Evolutionary conservation across 23 tunicate species (phyloP).

Genomic region (Phallusia fumigata): DNA sequence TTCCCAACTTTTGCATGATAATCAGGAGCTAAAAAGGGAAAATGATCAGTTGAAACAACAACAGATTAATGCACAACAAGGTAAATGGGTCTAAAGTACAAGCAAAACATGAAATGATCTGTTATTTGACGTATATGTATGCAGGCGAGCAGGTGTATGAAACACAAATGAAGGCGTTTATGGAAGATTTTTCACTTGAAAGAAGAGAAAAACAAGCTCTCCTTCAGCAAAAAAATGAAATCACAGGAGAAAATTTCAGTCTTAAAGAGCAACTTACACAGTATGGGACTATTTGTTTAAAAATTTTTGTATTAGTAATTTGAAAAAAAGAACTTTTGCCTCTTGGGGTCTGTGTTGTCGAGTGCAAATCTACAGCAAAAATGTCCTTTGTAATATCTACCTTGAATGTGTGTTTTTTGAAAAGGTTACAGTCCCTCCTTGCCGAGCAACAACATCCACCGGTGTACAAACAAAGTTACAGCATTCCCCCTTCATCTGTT

Average conservation of each 20-base stretch:
- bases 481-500: neutral
- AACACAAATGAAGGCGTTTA: constrained; percentile 6
- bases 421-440: neutral
- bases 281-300: neutral
- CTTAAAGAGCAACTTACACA: neutral
- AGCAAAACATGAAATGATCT: neutral
- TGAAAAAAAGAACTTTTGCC: too few relatives aligned
- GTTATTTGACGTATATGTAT: neutral
- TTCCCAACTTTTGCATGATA: neutral
- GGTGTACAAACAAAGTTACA: neutral
- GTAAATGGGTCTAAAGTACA: neutral
- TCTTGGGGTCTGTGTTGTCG: too few relatives aligned
- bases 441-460: neutral
- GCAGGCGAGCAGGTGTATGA: neutral
- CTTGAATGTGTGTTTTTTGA: neutral
- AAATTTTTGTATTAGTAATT: too few relatives aligned
- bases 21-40: neutral
- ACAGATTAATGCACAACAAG: neutral
- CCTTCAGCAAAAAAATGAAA: neutral
- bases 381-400: neutral
- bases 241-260: neutral
- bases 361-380: too few relatives aligned
- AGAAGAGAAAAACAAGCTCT: neutral
- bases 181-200: constrained; percentile 4
- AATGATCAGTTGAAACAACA: neutral